Conservation (phyloP, 2,797 vertebrate species). For the Melanotaenia parkinsoni region DNA sequence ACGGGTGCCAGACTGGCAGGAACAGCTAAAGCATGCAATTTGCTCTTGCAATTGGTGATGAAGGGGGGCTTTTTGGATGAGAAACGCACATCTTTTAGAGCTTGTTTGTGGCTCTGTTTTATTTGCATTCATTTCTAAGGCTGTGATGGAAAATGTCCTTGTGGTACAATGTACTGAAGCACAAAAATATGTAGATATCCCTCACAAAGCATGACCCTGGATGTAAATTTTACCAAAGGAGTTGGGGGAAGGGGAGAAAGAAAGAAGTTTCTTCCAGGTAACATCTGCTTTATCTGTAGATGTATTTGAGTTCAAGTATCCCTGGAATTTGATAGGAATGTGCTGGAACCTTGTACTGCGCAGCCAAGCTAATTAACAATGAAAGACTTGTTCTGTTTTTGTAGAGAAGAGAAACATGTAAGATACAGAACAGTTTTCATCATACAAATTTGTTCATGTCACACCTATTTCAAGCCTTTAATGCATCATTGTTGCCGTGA, state of each 20-base stretch:
- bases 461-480: slow-evolving; percentile 67
- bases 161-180: slow-evolving; percentile 41
- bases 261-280: neutral
- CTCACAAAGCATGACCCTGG: slow-evolving; percentile 24
- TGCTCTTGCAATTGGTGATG: slow-evolving; percentile 60
- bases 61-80: slow-evolving; percentile 60
- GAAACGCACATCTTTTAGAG: slow-evolving; percentile 48
- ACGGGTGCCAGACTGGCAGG: slow-evolving; percentile 64
- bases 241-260: slow-evolving; percentile 5
- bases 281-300: slow-evolving; percentile 25
- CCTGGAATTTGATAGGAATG: slow-evolving; percentile 35
- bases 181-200: slow-evolving; percentile 59
- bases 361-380: slow-evolving; percentile 57
- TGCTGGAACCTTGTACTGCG: slow-evolving; percentile 13
- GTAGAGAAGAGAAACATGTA: slow-evolving; percentile 42
- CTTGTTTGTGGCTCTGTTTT: slow-evolving; percentile 60
- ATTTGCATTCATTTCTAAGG: slow-evolving; percentile 62
- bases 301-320: slow-evolving; percentile 22
- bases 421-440: slow-evolving; percentile 64
- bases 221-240: slow-evolving; percentile 6
- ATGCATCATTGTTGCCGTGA: slow-evolving; percentile 62
- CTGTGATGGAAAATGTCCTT: neutral
- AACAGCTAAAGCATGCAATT: slow-evolving; percentile 70
- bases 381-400: slow-evolving; percentile 47
- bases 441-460: slow-evolving; percentile 56